These are phyloP conservation scores for Cephalopterus ornatus DNA, from an alignment of 2,113 vertebrate species.

Conservation along the genomic window DNA sequence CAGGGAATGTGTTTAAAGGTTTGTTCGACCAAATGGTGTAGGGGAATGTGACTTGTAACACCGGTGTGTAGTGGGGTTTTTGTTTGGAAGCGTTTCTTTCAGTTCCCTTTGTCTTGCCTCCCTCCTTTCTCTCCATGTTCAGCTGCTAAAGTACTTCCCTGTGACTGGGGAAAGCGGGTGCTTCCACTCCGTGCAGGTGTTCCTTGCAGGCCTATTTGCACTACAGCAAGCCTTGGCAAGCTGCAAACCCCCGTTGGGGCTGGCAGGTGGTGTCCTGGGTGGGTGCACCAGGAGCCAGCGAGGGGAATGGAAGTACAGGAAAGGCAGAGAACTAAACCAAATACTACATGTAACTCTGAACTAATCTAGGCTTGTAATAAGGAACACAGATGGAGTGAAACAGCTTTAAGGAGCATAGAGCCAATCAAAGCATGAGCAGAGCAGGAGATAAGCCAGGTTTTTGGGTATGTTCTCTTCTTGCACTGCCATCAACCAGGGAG, in stretches of 20 bases:
- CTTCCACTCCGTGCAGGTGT: constrained; percentile 44
- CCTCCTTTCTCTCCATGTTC: not conserved
- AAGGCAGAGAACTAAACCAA: constrained; percentile 3
- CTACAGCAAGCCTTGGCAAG: not conserved
- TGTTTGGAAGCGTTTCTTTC: not conserved
- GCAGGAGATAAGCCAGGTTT: constrained; percentile 8
- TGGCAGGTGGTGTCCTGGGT: not conserved
- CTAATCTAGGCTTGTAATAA: not conserved
- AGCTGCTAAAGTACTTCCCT: constrained; percentile 35
- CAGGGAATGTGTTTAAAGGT: constrained; percentile 64
- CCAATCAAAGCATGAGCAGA: not conserved
- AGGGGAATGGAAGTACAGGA: not conserved
- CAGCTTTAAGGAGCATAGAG: constrained; percentile 42
- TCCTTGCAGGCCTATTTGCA: not conserved
- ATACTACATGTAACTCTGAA: not conserved
- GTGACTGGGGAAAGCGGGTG: not conserved
- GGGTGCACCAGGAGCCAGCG: not conserved
- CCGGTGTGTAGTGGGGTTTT: not conserved
- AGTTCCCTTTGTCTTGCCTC: not conserved
- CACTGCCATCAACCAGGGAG: not conserved
- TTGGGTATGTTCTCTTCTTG: not conserved
- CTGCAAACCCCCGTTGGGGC: not conserved
- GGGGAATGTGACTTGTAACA: constrained; percentile 44
- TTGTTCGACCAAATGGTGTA: constrained; percentile 71
- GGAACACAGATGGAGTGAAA: not conserved